These are phyloP conservation scores for Bombus sibiricus DNA, from an alignment of 1,140 invertebrate genomes.

Conservation along the genomic window DNA sequence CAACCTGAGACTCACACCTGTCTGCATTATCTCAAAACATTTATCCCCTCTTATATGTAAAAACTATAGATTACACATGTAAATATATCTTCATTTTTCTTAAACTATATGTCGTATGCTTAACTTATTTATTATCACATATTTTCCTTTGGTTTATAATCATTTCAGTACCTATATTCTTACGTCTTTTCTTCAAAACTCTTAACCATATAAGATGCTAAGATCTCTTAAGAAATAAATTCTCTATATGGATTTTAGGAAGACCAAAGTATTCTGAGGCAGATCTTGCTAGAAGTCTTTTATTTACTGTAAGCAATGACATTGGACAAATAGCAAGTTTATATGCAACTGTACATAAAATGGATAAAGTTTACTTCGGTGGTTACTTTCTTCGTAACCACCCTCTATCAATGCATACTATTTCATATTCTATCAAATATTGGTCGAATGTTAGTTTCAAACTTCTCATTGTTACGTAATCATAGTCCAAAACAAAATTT, in stretches of 20 bases:
- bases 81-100: too few relatives aligned
- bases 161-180: too few relatives aligned
- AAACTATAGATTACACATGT: too few relatives aligned
- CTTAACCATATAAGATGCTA: too few relatives aligned
- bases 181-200: too few relatives aligned
- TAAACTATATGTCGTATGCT: too few relatives aligned
- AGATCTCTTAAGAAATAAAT: background rate
- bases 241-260: constrained; percentile 44
- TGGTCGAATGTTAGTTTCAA: constrained; percentile 85
- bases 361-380: constrained; percentile 89
- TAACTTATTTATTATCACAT: too few relatives aligned
- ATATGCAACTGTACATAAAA: constrained; percentile 87
- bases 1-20: too few relatives aligned
- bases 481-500: background rate
- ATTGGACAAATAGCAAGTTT: constrained; percentile 90
- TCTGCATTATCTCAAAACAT: too few relatives aligned
- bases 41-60: too few relatives aligned
- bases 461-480: background rate
- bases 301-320: constrained; percentile 90
- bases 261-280: constrained; percentile 82
- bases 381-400: constrained; percentile 91
- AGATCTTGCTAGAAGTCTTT: constrained; percentile 88
- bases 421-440: constrained; percentile 89
- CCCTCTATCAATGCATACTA: constrained; percentile 90
- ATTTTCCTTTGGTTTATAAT: too few relatives aligned